phyloP scores from a whole-genome alignment of 2,797 vertebrate genomes.

The Pangasius larnaudii region DNA sequence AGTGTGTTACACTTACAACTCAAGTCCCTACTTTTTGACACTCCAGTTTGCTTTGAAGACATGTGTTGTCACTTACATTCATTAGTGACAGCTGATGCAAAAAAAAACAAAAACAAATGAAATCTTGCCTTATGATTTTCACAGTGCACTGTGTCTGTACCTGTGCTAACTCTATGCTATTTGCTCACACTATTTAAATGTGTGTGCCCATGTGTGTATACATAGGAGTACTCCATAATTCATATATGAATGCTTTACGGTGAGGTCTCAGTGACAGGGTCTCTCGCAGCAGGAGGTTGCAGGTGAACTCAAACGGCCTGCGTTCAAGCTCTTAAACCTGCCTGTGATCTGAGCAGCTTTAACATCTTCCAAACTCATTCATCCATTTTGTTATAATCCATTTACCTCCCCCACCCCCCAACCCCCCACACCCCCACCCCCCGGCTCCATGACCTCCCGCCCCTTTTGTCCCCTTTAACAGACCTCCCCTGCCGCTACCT shows the following conservation, averaged over 20 bases:
- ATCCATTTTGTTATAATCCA: constrained; percentile 57
- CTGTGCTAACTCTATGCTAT: not conserved
- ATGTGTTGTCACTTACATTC: not conserved
- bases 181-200: constrained; percentile 59
- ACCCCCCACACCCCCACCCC: too few relatives aligned
- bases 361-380: constrained; percentile 56
- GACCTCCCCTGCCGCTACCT: constrained; percentile 43
- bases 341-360: constrained; percentile 64
- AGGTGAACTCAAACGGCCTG: constrained; percentile 68
- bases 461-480: constrained; percentile 30
- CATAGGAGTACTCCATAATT: constrained; percentile 64
- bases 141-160: not conserved
- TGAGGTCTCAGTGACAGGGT: constrained; percentile 44
- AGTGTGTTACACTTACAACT: not conserved
- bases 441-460: constrained; percentile 31
- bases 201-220: constrained; percentile 55
- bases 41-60: constrained; percentile 1
- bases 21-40: not conserved
- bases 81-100: not conserved
- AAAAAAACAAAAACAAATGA: not conserved
- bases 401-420: constrained; percentile 17
- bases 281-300: constrained; percentile 58
- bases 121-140: not conserved
- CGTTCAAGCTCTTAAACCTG: constrained; percentile 58
- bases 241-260: constrained; percentile 54